Evolutionary conservation across 2,888 invertebrate species (phyloP).

Genomic region (Sipha maydis): DNA sequence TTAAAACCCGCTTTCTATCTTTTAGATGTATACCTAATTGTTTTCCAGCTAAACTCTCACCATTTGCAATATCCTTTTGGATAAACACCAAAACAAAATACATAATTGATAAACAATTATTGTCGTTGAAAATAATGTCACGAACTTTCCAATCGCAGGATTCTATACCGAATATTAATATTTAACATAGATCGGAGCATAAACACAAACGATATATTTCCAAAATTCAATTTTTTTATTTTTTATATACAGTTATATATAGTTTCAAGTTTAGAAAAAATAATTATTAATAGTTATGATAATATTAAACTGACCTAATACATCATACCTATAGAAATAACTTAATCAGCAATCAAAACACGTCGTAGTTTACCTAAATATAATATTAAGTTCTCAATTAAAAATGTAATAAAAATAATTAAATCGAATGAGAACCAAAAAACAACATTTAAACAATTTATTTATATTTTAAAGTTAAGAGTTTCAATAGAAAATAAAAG

Average conservation of each 20-base stretch:
- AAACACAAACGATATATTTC: too few relatives aligned
- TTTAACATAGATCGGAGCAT: neutral
- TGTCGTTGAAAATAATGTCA: slow-evolving; percentile 19
- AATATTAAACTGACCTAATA: neutral
- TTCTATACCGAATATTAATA: neutral
- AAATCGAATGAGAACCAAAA: too few relatives aligned
- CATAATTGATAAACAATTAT: slow-evolving; percentile 44
- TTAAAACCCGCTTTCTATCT: slow-evolving; percentile 38
- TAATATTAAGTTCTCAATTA: too few relatives aligned
- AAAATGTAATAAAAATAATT: too few relatives aligned
- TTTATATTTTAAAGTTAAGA: too few relatives aligned
- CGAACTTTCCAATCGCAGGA: slow-evolving; percentile 49
- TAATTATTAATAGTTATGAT: neutral
- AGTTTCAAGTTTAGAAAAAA: neutral
- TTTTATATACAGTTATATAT: too few relatives aligned
- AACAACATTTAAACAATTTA: too few relatives aligned
- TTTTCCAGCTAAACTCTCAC: slow-evolving; percentile 44
- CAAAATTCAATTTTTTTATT: too few relatives aligned
- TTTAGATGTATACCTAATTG: slow-evolving; percentile 20
- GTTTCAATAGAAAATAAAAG: too few relatives aligned
- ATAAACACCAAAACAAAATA: slow-evolving; percentile 35
- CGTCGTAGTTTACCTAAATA: too few relatives aligned
- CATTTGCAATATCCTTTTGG: slow-evolving; percentile 39
- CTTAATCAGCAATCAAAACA: too few relatives aligned
- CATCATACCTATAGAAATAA: too few relatives aligned